These are phyloP conservation scores for Liodrosophila aerea DNA, from an alignment of 2,888 invertebrate genomes.

Conservation along the genomic window DNA sequence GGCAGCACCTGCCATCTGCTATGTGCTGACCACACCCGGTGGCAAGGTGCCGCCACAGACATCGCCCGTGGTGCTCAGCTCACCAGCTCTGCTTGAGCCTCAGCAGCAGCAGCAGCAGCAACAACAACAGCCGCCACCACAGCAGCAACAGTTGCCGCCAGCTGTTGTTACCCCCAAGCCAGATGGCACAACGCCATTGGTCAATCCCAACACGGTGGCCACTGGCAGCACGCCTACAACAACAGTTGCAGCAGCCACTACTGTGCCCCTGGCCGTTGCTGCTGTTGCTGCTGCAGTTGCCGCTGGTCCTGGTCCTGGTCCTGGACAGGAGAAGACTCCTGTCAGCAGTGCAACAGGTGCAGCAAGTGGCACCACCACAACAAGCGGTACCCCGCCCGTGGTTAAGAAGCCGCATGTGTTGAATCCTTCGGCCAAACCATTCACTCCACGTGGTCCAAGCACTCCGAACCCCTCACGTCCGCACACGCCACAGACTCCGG, in stretches of 20 bases:
- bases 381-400: slow-evolving; percentile 65
- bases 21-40: not conserved
- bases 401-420: slow-evolving; percentile 87
- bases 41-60: slow-evolving; percentile 59
- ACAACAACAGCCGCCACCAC: slow-evolving; percentile 40
- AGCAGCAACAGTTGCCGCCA: slow-evolving; percentile 55
- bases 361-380: slow-evolving; percentile 44
- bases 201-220: slow-evolving; percentile 48
- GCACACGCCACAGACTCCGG: slow-evolving; percentile 93
- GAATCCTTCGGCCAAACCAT: slow-evolving; percentile 94
- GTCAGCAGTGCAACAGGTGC: no score
- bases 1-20: slow-evolving; percentile 28
- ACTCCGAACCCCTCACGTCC: slow-evolving; percentile 87
- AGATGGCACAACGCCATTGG: slow-evolving; percentile 11
- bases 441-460: slow-evolving; percentile 89
- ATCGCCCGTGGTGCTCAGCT: no score
- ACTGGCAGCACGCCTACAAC: slow-evolving; percentile 58
- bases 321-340: slow-evolving; percentile 5
- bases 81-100: slow-evolving; percentile 42
- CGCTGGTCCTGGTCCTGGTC: not conserved
- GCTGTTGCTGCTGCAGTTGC: not conserved
- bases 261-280: no score
- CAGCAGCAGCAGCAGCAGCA: slow-evolving; percentile 50
- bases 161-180: not conserved
- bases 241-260: slow-evolving; percentile 17